phyloP scores from a whole-genome alignment of 2,888 invertebrate genomes.

The Polymixis lichenea region DNA sequence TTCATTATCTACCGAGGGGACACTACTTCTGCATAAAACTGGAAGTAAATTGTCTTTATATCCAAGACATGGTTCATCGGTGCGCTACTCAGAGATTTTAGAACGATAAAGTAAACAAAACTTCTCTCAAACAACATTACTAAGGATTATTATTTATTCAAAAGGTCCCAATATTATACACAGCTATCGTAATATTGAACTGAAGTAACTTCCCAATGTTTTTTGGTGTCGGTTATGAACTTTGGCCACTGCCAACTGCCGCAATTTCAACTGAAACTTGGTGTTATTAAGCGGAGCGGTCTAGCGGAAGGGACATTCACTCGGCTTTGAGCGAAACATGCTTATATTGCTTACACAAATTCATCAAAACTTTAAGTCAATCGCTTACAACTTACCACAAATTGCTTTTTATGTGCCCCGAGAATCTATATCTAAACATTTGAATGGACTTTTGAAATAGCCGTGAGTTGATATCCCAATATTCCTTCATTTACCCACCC shows the following conservation, averaged over 20 bases:
- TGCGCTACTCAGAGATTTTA: background rate
- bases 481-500: too few relatives aligned
- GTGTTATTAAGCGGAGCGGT: slow-evolving; percentile 54
- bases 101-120: background rate
- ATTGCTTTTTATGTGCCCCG: slow-evolving; percentile 16
- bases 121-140: background rate
- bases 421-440: background rate
- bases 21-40: background rate
- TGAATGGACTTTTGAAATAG: background rate
- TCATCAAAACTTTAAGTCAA: slow-evolving; percentile 60
- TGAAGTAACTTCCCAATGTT: slow-evolving; percentile 14
- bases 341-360: slow-evolving; percentile 52
- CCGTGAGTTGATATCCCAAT: background rate
- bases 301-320: slow-evolving; percentile 45
- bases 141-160: background rate
- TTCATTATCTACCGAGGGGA: too few relatives aligned
- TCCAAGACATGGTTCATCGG: background rate
- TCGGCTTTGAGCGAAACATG: slow-evolving; percentile 49
- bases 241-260: slow-evolving; percentile 39
- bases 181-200: background rate
- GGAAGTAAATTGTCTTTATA: background rate
- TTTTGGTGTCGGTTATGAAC: slow-evolving; percentile 46
- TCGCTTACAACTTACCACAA: slow-evolving; percentile 32
- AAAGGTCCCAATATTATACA: slow-evolving; percentile 4
- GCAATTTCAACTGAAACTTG: slow-evolving; percentile 57